Percentiles rank a stretch among this genome's conserved stretches.
These are phyloP conservation scores for Caenorhabditis sp. DNA, from an alignment of 2,888 invertebrate species.

Conservation along the genomic window DNA sequence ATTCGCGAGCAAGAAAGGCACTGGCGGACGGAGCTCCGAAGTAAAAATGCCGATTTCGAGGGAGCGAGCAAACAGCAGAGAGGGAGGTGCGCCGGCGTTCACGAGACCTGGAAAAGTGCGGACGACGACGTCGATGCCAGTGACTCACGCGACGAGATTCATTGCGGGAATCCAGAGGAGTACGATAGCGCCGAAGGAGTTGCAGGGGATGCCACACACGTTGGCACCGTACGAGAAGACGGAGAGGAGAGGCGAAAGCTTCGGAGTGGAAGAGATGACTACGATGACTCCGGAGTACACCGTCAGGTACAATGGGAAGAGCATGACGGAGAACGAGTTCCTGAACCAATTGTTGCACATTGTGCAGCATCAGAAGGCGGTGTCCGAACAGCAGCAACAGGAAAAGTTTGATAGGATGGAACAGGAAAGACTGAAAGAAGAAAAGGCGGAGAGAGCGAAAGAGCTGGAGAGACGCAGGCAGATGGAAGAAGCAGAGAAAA, in stretches of 20 bases:
- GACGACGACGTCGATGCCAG: constrained; percentile 41
- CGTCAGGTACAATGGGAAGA: constrained; percentile 59
- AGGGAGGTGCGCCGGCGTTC: constrained; percentile 18
- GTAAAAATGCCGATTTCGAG: too few relatives aligned
- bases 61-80: not conserved
- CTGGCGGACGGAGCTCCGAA: constrained; percentile 7
- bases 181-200: constrained; percentile 28
- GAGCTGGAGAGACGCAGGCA: constrained; percentile 48
- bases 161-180: constrained; percentile 21
- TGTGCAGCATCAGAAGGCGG: constrained; percentile 58
- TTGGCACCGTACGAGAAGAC: constrained; percentile 47
- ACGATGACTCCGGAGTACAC: constrained; percentile 62
- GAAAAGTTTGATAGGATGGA: constrained; percentile 54
- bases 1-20: constrained; percentile 31
- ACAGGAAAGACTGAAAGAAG: constrained; percentile 44
- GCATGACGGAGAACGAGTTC: constrained; percentile 63
- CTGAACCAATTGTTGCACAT: constrained; percentile 52
- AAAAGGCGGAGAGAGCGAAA: constrained; percentile 49
- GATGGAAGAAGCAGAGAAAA: constrained; percentile 47
- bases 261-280: constrained; percentile 21
- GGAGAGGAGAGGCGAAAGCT: constrained; percentile 20
- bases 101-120: constrained; percentile 26
- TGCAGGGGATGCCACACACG: constrained; percentile 41
- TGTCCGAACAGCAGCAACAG: constrained; percentile 35
- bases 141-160: constrained; percentile 50